Conservation (phyloP, 2,888 invertebrate species). For the Drosophila antonietae region DNA sequence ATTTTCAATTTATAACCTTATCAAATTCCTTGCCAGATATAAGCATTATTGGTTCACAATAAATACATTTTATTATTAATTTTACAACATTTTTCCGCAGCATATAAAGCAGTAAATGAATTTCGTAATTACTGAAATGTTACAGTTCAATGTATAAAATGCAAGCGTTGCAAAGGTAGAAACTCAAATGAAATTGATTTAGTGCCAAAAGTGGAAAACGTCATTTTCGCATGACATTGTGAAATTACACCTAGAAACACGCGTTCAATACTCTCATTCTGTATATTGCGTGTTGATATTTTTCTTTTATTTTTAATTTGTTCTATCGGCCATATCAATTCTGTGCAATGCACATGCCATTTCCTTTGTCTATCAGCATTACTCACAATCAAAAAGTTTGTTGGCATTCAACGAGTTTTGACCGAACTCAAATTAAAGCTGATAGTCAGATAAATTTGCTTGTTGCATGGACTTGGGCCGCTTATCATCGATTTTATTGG, state of each 20-base stretch:
- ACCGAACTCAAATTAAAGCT: slow-evolving; percentile 54
- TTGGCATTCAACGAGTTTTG: slow-evolving; percentile 38
- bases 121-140: too few relatives aligned
- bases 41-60: too few relatives aligned
- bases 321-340: slow-evolving; percentile 42
- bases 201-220: not conserved
- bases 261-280: not conserved
- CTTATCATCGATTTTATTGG: slow-evolving; percentile 78
- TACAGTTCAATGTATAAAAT: not conserved
- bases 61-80: too few relatives aligned
- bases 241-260: not conserved
- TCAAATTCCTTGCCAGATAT: too few relatives aligned
- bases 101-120: too few relatives aligned
- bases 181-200: not conserved
- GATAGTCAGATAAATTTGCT: slow-evolving; percentile 41
- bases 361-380: slow-evolving; percentile 53
- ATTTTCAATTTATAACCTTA: too few relatives aligned
- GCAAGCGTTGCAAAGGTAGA: not conserved
- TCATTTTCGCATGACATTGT: not conserved
- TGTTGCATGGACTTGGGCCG: slow-evolving; percentile 51
- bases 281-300: not conserved
- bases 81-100: too few relatives aligned
- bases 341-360: slow-evolving; percentile 53
- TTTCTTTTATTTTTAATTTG: slow-evolving; percentile 3
- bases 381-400: slow-evolving; percentile 42